phyloP scores from a whole-genome alignment of 1,140 invertebrate species.

The Listronotus oregonensis region DNA sequence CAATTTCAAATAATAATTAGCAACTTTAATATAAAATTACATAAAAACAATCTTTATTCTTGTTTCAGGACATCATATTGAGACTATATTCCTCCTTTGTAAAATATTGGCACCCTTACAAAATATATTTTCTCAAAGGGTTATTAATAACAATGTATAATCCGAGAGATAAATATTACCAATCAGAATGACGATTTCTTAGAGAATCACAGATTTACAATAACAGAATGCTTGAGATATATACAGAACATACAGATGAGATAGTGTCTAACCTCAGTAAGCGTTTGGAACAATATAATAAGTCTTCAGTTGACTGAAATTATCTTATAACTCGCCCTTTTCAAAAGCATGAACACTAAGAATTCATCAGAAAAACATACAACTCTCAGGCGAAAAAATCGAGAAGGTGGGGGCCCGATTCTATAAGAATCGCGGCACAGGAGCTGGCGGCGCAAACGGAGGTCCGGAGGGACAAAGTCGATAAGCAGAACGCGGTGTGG shows the following conservation, averaged over 20 bases:
- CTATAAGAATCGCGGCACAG: slow-evolving; percentile 33
- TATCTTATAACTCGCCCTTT: not conserved
- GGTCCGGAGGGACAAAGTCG: slow-evolving; percentile 30
- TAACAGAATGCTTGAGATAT: slow-evolving; percentile 30
- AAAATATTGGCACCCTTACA: too few species aligned
- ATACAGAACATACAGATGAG: slow-evolving; percentile 25
- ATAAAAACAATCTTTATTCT: too few species aligned
- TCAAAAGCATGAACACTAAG: slow-evolving; percentile 1
- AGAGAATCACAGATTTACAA: slow-evolving; percentile 35
- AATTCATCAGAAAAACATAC: slow-evolving; percentile 8
- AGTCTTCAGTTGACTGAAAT: slow-evolving; percentile 7
- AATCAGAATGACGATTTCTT: slow-evolving; percentile 22
- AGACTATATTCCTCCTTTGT: too few species aligned
- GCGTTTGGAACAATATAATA: slow-evolving; percentile 8
- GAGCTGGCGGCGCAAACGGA: slow-evolving; percentile 25
- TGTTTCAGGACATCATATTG: too few species aligned
- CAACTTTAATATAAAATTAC: too few species aligned
- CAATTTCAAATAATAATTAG: too few species aligned
- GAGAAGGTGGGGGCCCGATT: not conserved
- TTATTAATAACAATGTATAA: slow-evolving; percentile 15
- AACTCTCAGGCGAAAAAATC: slow-evolving; percentile 6
- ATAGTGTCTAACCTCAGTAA: slow-evolving; percentile 2
- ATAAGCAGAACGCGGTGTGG: slow-evolving; percentile 18
- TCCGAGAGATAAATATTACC: slow-evolving; percentile 25
- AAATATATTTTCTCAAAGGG: not conserved